Evolutionary conservation across 2,113 vertebrate genomes (phyloP).

Genomic region (Lamprologus ornatipinnis): DNA sequence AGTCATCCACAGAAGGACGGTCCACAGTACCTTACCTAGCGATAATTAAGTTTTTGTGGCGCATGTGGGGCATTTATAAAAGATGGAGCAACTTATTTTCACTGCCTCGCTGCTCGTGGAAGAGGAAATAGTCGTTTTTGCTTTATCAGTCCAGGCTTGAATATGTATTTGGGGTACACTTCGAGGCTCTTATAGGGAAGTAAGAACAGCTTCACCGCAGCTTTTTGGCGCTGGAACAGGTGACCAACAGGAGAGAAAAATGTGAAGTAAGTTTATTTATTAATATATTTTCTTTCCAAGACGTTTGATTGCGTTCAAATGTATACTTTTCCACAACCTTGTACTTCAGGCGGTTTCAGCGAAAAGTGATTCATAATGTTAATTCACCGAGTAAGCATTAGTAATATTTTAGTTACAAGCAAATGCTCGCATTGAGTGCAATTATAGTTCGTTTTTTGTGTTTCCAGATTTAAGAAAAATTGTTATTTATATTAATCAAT

Average conservation of each 20-base stretch:
- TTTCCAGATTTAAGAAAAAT: accelerated
- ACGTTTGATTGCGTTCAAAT: neutral
- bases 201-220: neutral
- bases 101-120: neutral
- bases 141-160: neutral
- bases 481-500: neutral
- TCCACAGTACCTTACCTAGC: slow-evolving; percentile 35
- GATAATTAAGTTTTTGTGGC: slow-evolving; percentile 50
- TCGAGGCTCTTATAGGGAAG: neutral
- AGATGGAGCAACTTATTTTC: slow-evolving; percentile 9
- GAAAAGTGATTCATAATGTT: neutral
- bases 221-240: slow-evolving; percentile 23
- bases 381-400: neutral
- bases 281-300: neutral
- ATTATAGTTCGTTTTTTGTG: neutral
- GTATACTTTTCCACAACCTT: neutral
- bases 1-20: slow-evolving; percentile 55
- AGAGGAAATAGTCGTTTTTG: neutral
- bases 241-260: neutral
- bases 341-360: neutral
- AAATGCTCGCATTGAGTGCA: neutral
- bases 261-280: slow-evolving; percentile 21
- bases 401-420: neutral
- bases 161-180: neutral
- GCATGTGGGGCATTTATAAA: slow-evolving; percentile 29